Evolutionary conservation across 2,113 vertebrate genomes (phyloP), one percentile per base, ranked within the genome.

Genomic region (Octodon degus): DNA sequence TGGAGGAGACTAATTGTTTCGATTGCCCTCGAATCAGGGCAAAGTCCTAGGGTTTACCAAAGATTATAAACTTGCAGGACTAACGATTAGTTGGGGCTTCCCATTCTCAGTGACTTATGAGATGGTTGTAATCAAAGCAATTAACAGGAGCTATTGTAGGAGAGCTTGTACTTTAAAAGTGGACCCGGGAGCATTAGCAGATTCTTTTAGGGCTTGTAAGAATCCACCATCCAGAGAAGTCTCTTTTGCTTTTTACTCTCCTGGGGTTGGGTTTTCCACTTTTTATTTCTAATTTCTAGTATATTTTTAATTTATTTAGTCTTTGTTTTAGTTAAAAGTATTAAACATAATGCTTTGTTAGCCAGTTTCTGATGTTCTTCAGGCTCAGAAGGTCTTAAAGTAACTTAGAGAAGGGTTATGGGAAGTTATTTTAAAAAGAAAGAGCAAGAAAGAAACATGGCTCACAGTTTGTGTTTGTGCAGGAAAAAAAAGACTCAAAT

Each of bases 31-130:
- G 93, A 84, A 90, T 80, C 43, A 27, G 88, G 79, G 72, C 90
- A 90, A 90, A 98, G 94, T 97, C 77, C 92, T 67, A 17, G 65
- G 92, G 76, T 90, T 81, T 84, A 90, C 70, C 8, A 50, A 60
- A 55, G 90, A 88, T 58, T 80, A 55, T 53, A 83, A 89, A 90
- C n/a, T 43, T 68, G n/a, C 90, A 55, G 30, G 63, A 19, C 76
- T 88, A 34, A 58, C 84, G 82, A 88, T 70, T 63, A 11, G 5
- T 25, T 70, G 85, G 65, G 92, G 63, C 68, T 96, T 86, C 76
- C 27, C 76, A 7, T 96, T 88, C 87, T 86, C 40, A 25, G 0
- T 72, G 88, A 34, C 53, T 65, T 85, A 67, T 68, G 62, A 86
- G 55, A 74, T n/a, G 67, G 67, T 86, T 37, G 43, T 94, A 70